Conservation (phyloP, 2,797 vertebrate genomes). For the Enteromius radiatus region DNA sequence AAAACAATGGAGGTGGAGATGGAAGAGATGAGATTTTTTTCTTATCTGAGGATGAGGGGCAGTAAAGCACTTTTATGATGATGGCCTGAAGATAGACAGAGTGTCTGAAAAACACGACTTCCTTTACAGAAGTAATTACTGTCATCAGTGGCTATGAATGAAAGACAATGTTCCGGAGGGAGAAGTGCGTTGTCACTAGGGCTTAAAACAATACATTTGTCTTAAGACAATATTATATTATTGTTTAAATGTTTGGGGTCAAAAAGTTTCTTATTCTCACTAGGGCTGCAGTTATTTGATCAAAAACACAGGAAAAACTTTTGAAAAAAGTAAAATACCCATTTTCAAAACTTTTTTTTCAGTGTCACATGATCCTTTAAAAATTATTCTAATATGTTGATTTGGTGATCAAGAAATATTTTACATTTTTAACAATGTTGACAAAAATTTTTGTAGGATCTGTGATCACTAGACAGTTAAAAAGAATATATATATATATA, state of each 20-base stretch:
- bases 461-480: neutral
- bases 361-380: neutral
- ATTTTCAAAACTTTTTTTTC: neutral
- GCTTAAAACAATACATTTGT: neutral
- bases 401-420: neutral
- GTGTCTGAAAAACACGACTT: slow-evolving; percentile 37
- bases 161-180: slow-evolving; percentile 26
- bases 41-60: slow-evolving; percentile 20
- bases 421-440: neutral
- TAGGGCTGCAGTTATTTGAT: neutral
- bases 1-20: slow-evolving; percentile 41
- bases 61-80: slow-evolving; percentile 45
- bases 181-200: slow-evolving; percentile 2
- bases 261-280: neutral
- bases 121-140: slow-evolving; percentile 45
- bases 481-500: too few relatives aligned
- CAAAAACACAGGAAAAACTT: neutral
- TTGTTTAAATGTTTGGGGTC: neutral
- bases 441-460: neutral
- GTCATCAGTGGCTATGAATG: slow-evolving; percentile 25
- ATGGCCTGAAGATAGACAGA: slow-evolving; percentile 46
- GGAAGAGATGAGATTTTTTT: slow-evolving; percentile 35
- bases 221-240: neutral
- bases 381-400: neutral
- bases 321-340: neutral